phyloP scores from a whole-genome alignment of 2,888 invertebrate species.

The Harpalus rufipes region DNA sequence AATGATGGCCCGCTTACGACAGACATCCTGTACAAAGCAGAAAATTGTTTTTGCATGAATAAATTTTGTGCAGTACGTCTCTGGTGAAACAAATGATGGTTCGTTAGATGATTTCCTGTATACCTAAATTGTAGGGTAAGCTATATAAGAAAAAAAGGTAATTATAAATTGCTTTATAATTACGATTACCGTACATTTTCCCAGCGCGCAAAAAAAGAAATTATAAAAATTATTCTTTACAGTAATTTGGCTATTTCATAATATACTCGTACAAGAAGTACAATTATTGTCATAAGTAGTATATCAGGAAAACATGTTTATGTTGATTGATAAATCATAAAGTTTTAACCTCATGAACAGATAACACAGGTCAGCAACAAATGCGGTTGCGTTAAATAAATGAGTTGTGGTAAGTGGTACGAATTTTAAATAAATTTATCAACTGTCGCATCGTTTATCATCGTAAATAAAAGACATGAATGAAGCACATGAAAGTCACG shows the following conservation, averaged over 20 bases:
- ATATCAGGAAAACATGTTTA: conserved; percentile 59
- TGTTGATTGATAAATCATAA: conserved; percentile 43
- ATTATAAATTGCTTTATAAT: neutral
- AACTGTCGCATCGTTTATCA: conserved; percentile 34
- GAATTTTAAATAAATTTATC: conserved; percentile 24
- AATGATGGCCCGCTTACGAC: too few relatives aligned
- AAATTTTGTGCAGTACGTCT: neutral
- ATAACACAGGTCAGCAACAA: conserved; percentile 47
- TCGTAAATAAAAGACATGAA: conserved; percentile 44
- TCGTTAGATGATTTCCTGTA: conserved; percentile 45
- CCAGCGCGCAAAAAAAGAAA: conserved; percentile 2
- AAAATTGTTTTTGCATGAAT: too few relatives aligned
- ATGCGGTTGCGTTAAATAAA: neutral
- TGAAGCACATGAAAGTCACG: conserved; percentile 51
- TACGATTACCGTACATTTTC: neutral
- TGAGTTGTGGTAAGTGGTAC: conserved; percentile 9
- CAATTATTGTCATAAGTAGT: conserved; percentile 27
- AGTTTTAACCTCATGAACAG: conserved; percentile 55
- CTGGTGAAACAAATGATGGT: conserved; percentile 13
- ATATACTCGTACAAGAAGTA: neutral
- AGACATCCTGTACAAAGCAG: too few relatives aligned
- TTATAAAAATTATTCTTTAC: neutral
- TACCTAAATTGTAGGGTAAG: conserved; percentile 7
- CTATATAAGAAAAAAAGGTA: conserved; percentile 4
- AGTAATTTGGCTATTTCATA: conserved; percentile 34